phyloP scores from a whole-genome alignment of 2,113 vertebrate species.

The Sapajus apella region DNA sequence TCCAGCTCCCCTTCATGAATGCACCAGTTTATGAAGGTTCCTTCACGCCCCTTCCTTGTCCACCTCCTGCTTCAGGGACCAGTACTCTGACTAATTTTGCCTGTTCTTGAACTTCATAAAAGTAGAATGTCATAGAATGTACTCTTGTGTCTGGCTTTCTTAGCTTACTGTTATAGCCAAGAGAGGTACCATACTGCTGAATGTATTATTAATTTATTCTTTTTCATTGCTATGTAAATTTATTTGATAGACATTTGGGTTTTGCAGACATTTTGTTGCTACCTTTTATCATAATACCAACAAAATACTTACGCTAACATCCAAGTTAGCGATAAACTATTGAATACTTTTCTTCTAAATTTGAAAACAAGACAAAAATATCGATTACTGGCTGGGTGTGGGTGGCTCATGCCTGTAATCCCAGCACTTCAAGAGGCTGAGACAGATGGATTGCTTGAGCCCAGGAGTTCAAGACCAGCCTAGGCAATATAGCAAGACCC shows the following conservation, averaged over 20 bases:
- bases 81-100: background rate
- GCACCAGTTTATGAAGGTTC: background rate
- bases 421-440: too few relatives aligned
- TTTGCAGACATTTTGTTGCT: background rate
- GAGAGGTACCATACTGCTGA: background rate
- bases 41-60: background rate
- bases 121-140: background rate
- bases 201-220: background rate
- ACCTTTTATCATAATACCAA: background rate
- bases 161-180: background rate
- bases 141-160: background rate
- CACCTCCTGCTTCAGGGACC: background rate
- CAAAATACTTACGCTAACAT: background rate
- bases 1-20: background rate
- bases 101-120: background rate
- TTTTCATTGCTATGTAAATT: background rate
- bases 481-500: too few relatives aligned
- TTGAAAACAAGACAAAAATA: constrained; percentile 12
- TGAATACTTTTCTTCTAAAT: background rate
- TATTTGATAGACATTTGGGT: background rate
- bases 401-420: too few relatives aligned
- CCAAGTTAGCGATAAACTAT: background rate
- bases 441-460: too few relatives aligned
- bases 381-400: background rate
- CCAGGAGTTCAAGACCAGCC: too few relatives aligned